phyloP scores from a whole-genome alignment of 2,113 vertebrate genomes.

The Ictalurus furcatus region DNA sequence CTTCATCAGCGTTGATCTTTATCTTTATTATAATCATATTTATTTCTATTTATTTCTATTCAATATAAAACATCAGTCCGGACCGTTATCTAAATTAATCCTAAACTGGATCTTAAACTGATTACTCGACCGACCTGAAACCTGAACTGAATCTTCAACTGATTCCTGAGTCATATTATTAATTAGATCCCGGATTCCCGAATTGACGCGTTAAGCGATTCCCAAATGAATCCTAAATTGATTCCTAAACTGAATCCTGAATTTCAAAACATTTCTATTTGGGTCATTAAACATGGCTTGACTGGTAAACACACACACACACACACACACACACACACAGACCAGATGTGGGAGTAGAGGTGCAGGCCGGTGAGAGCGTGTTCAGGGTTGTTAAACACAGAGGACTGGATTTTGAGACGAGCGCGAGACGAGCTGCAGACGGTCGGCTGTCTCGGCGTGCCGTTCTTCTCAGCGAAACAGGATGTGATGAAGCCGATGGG shows the following conservation, averaged over 20 bases:
- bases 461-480: constrained; percentile 83
- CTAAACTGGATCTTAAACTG: neutral
- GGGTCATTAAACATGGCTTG: neutral
- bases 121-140: neutral
- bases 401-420: constrained; percentile 73
- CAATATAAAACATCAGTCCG: neutral
- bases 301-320: neutral
- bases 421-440: constrained; percentile 81
- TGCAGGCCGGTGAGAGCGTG: constrained; percentile 82
- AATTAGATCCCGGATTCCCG: neutral
- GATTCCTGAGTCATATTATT: neutral
- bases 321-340: neutral
- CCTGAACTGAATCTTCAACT: neutral
- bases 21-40: neutral
- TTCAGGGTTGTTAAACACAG: constrained; percentile 84
- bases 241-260: neutral
- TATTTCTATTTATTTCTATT: neutral
- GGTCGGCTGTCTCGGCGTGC: constrained; percentile 84
- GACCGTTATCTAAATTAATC: neutral
- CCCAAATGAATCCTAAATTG: neutral
- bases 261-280: no score
- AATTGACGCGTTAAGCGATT: neutral
- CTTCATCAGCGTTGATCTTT: no score
- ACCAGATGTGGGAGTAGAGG: constrained; percentile 89
- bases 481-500: constrained; percentile 85